Conservation (phyloP, 2,113 vertebrate species). For the Hassar affinis region DNA sequence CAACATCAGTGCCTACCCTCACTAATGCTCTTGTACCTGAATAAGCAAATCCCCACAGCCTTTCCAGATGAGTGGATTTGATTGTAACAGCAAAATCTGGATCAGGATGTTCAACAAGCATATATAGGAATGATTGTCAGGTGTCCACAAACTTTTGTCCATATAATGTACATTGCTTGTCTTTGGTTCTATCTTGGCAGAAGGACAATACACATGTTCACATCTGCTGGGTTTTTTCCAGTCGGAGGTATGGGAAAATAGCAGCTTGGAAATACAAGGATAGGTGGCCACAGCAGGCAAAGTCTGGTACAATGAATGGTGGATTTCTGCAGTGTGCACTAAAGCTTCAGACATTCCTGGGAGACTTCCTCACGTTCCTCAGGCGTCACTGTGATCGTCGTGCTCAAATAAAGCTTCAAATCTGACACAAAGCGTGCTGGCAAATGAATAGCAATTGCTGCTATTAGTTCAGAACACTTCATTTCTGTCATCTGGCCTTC, state of each 20-base stretch:
- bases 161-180: background rate
- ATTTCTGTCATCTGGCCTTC: constrained; percentile 14
- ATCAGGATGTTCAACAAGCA: background rate
- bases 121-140: background rate
- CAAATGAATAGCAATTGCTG: background rate
- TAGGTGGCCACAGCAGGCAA: constrained; percentile 53
- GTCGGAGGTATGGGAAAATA: background rate
- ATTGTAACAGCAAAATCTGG: background rate
- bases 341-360: constrained; percentile 55
- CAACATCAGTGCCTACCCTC: background rate
- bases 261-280: constrained; percentile 33
- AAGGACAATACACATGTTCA: background rate
- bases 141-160: background rate
- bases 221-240: constrained; percentile 15
- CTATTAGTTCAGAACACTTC: background rate
- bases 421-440: constrained; percentile 36
- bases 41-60: background rate
- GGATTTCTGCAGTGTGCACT: constrained; percentile 54
- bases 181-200: background rate
- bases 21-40: background rate
- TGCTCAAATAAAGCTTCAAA: background rate
- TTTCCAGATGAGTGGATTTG: background rate
- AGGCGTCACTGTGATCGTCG: background rate
- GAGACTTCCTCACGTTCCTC: constrained; percentile 42
- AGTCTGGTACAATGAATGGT: constrained; percentile 58